Evolutionary conservation across 2,888 invertebrate species (phyloP).

Genomic region (Hylaea fasciaria): DNA sequence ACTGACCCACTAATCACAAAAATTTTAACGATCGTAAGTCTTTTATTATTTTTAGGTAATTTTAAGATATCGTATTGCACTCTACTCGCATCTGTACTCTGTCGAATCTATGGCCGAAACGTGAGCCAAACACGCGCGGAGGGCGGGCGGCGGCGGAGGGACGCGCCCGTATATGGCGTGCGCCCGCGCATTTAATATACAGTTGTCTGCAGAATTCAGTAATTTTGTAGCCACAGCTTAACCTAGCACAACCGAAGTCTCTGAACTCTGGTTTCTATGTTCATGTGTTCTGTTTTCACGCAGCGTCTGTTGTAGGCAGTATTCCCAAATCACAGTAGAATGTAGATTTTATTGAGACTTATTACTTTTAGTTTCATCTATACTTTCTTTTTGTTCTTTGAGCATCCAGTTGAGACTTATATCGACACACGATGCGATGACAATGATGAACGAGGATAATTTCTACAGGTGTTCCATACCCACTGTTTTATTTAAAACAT

Average conservation of each 20-base stretch:
- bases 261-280: background rate
- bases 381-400: too few species aligned
- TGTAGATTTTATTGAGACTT: too few species aligned
- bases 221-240: slow-evolving; percentile 6
- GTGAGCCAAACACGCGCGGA: slow-evolving; percentile 67
- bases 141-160: slow-evolving; percentile 62
- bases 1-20: too few species aligned
- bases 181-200: slow-evolving; percentile 66
- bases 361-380: too few species aligned
- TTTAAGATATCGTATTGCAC: slow-evolving; percentile 34
- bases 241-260: background rate
- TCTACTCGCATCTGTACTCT: slow-evolving; percentile 32
- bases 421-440: too few species aligned
- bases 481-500: too few species aligned
- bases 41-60: slow-evolving; percentile 7
- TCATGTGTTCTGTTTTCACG: background rate
- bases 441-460: too few species aligned
- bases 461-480: too few species aligned
- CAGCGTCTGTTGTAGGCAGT: too few species aligned
- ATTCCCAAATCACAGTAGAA: too few species aligned
- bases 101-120: slow-evolving; percentile 66
- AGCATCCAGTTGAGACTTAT: too few species aligned
- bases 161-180: slow-evolving; percentile 72
- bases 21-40: background rate
- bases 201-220: slow-evolving; percentile 44